Evolutionary conservation across 2,888 invertebrate species (phyloP), one percentile per base, ranked within the genome.

Genomic region (Phalera bucephala): DNA sequence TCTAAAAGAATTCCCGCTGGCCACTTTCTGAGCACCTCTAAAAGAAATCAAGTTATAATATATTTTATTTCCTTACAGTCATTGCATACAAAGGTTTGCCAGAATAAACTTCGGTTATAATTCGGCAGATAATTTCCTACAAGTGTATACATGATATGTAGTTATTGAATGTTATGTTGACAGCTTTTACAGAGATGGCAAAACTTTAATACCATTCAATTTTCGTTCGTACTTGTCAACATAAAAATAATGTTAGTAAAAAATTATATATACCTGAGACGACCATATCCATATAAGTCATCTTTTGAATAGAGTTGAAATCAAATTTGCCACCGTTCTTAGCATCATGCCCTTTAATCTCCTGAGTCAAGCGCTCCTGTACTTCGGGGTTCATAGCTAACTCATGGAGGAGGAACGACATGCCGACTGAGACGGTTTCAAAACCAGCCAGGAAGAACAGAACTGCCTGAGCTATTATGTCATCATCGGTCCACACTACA

Each of bases 251-350:
- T n/a, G n/a, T n/a, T n/a, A n/a, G n/a, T n/a, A n/a, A n/a, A n/a
- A n/a, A n/a, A n/a, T n/a, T n/a, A 11, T 4, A 26, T 1, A 33
- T 50, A 80, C 82, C 80, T 46, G 79, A 77, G 1, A 91, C 57
- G 0, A 91, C 87, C 77, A 91, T 91, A 31, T 92, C 91, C 59
- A 93, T 50, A 33, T 76, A 78, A 0, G 37, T 45, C 70, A 78
- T 62, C 2, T 54, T 55, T 33, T 67, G 72, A 15, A 79, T 60
- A 5, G 68, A 59, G 9, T 57, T 64, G 47, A 91, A 92, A 26
- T 84, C 80, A 71, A 92, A 86, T 15, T 78, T 80, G 2, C 79
- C 72, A 1, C n/a, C n/a, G n/a, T n/a, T n/a, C n/a, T n/a, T n/a
- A n/a, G n/a, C n/a, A n/a, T n/a, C n/a, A n/a, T n/a, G 59, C 3